Percentiles rank a stretch among this genome's conserved stretches.
These are phyloP conservation scores for Phaethornis superciliosus DNA, from an alignment of 2,113 vertebrate species.

Conservation along the genomic window DNA sequence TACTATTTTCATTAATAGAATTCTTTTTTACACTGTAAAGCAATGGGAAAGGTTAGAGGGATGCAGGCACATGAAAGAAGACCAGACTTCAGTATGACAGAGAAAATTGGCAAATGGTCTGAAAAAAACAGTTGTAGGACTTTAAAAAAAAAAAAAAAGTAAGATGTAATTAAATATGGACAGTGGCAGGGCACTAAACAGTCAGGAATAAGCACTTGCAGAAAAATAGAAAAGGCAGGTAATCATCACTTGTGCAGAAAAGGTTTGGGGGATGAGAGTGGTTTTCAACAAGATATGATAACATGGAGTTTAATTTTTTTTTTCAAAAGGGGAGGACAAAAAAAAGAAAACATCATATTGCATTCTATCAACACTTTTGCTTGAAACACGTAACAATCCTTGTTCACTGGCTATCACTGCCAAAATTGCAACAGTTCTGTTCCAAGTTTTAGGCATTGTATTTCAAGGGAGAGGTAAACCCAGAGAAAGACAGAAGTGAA, in stretches of 20 bases:
- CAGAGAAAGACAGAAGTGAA: not conserved
- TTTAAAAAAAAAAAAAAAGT: not conserved
- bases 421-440: not conserved
- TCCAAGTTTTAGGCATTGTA: not conserved
- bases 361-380: not conserved
- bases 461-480: not conserved
- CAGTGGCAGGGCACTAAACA: not conserved
- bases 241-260: not conserved
- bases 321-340: rapidly evolving
- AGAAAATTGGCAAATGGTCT: not conserved
- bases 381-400: not conserved
- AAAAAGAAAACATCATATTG: not conserved
- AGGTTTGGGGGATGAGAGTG: not conserved
- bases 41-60: not conserved
- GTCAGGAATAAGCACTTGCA: not conserved
- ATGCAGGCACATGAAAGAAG: not conserved
- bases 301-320: not conserved
- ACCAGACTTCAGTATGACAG: not conserved
- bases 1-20: not conserved
- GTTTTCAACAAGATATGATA: not conserved
- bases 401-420: not conserved
- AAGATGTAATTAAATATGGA: not conserved
- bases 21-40: not conserved
- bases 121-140: not conserved
- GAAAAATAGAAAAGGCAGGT: not conserved